Base-by-base conservation (phyloP, 2,888 invertebrate genomes). In the Cephus rjabovi region DNA sequence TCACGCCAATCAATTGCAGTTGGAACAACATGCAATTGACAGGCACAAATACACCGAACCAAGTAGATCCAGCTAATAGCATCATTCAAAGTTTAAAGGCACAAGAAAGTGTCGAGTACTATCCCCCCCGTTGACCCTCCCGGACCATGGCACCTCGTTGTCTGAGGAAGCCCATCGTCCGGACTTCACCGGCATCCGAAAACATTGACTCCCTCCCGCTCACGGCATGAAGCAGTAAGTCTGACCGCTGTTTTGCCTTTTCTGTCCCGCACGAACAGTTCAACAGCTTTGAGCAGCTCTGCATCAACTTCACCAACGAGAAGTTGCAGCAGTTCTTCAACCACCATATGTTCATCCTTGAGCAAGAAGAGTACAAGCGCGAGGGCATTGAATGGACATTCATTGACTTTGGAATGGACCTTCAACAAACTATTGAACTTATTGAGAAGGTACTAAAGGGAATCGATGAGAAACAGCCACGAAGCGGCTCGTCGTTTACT, bases 261-360 rank as follows among this genome's bases (percentile, higher is more conserved):
- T 84, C 77, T 81, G 79, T 81, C 82, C 87, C 86, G 88, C 86
- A 87, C 89, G 87, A 87, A 90, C 91, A 95, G 95, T 95, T 93
- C 93, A 95, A 95, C 93, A 95, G 95, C 88, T 95, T 95, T 92
- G 95, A 96, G 92, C 95, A 96, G 92, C 93, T 96, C 86, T 95
- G 95, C 93, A 96, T 96, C 93, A 96, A 96, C 93, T 96, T 95
- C 93, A 95, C 95, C 90, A 96, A 96, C 92, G 95, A 96, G 92
- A 95, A 95, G 90, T 93, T 96, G 83, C 95, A 96, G 90, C 96
- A 96, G 90, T 96, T 95, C 93, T 96, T 96, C 94, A 96, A 96
- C 92, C 95, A 96, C 86, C 94, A 96, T 93, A 96, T 96, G 95
- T 96, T 96, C 92, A 95, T 96, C 82, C 93, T 96, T 90, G 95